Evolutionary conservation across 2,113 vertebrate genomes (phyloP).

Genomic region (Seriola quinqueradiata): DNA sequence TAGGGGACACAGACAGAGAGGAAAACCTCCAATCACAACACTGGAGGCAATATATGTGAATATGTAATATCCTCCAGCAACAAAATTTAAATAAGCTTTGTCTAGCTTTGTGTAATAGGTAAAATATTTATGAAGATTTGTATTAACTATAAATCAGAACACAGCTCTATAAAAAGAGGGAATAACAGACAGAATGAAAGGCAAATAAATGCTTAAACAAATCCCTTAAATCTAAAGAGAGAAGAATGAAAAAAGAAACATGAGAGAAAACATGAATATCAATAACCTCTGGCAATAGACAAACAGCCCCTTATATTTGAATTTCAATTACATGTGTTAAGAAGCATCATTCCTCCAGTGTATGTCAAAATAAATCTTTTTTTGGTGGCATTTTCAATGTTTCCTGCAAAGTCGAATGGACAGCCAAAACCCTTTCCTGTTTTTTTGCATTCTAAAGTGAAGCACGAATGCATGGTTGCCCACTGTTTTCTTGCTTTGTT

Average conservation of each 20-base stretch:
- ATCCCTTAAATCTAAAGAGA: too few relatives aligned
- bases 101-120: neutral
- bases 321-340: neutral
- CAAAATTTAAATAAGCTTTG: neutral
- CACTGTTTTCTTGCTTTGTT: constrained; percentile 24
- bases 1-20: constrained; percentile 31
- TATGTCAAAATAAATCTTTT: neutral
- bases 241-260: too few relatives aligned
- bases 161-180: neutral
- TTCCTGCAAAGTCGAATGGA: neutral
- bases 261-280: too few relatives aligned
- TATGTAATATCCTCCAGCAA: neutral
- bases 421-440: neutral
- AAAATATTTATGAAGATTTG: neutral
- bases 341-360: neutral
- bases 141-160: neutral
- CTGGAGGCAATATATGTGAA: neutral
- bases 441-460: neutral
- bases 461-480: neutral
- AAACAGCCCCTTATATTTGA: too few relatives aligned
- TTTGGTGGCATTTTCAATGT: neutral
- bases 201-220: neutral
- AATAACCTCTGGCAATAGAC: too few relatives aligned
- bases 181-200: neutral
- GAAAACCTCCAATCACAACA: neutral